Evolutionary conservation across 2,797 vertebrate species (phyloP), one percentile per base, ranked within the genome.

Genomic region (Poecilia gillii): DNA sequence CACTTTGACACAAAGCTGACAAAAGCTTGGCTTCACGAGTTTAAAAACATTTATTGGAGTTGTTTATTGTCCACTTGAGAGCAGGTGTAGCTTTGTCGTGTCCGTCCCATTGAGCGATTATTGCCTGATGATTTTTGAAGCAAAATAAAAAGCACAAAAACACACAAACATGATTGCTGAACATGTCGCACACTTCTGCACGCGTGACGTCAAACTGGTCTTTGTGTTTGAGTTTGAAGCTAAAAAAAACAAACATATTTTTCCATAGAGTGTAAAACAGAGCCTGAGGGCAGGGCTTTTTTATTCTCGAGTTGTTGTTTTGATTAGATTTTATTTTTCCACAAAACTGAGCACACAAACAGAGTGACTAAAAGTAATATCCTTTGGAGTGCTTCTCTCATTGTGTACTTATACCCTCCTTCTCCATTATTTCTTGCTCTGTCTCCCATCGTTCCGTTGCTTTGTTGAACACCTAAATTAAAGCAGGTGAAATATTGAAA

Each of bases 401-500:
- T 92, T 93, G 90, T 92, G 86, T 85, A 88, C 76, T 86, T 90
- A 87, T 89, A 88, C 84, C 79, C 82, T 88, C 86, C 91, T 85
- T 85, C 89, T 90, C 83, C 80, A 89, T 93, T 90, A 91, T 91
- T 91, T 88, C 88, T 90, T 86, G 80, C 85, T 89, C 84, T 78
- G 80, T 93, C 85, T 92, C 88, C 89, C 88, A 84, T 90, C 85
- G 89, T 85, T 76, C 84, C 16, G 57, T 90, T 75, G 88, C 92
- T 92, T 92, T 94, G 93, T 92, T 87, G 89, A 94, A 91, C 91
- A 91, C 87, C 91, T 91, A 92, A 95, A 94, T 95, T 93, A 94
- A 92, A 95, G 94, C 88, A 88, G 86, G 89, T 94, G 90, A 94
- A 94, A 94, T 95, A 95, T 94, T 94, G 93, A 93, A 94, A 94